Base-by-base conservation (phyloP, 2,797 vertebrate genomes). In the Anolis apletophallus region DNA sequence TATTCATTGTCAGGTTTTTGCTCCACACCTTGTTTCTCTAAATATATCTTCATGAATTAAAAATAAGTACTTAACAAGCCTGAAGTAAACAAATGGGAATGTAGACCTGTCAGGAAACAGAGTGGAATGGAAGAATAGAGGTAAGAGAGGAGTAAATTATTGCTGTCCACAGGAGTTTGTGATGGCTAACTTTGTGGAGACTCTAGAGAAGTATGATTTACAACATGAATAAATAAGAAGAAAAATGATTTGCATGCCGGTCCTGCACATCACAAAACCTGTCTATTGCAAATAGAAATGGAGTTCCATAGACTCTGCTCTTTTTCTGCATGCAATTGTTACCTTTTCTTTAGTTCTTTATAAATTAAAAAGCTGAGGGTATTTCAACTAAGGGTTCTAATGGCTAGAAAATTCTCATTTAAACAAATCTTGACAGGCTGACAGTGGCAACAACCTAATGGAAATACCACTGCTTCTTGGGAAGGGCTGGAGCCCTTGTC, bases 181-280 rank as follows among this genome's bases (percentile, higher is more conserved):
- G 82, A 76, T 75, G 32, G 76, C n/a, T 29, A 67, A 32, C 82
- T 67, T 75, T 55, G 32, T 1, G 40, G 57, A 32, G 34, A 16
- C 26, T 11, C 61, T 81, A 14, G n/a, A 29, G 36, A 26, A 46
- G 26, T 74, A 83, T 74, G 36, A 34, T 36, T 75, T 84, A 64
- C 57, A 84, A 76, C 72, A 76, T 52, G 46, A 67, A 64, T n/a
- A 74, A 76, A 75, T 57, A 75, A 67, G 36, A n/a, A 73, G 16
- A 32, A 46, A 80, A 46, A 34, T 64, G 61, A 10, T 64, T 64
- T 64, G 61, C 61, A 64, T n/a, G 5, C 36, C 50, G n/a, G 21
- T 74, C 36, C 36, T 61, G 69, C 26, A 19, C 55, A 32, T 21
- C 34, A 59, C 55, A 29, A 3, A 40, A 10, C 54, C 11, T 75